Conservation (phyloP, 2,113 vertebrate species). For the Phoenicopterus ruber region DNA sequence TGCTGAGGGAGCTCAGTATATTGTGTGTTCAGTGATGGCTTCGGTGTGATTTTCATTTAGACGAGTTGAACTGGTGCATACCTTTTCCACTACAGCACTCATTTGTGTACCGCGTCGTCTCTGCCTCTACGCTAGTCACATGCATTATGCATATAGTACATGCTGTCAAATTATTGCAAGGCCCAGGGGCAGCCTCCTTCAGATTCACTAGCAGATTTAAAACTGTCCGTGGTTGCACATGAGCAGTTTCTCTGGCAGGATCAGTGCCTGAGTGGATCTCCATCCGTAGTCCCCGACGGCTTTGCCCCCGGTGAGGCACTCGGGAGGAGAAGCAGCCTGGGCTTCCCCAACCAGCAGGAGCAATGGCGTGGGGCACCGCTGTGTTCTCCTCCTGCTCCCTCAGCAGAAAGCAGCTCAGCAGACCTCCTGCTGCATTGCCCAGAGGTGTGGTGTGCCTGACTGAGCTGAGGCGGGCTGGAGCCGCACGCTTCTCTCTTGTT, state of each 20-base stretch:
- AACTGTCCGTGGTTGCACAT: not conserved
- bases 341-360: not conserved
- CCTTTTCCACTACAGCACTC: not conserved
- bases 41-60: not conserved
- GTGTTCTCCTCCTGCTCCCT: not conserved
- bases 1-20: not conserved
- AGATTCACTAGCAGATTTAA: not conserved
- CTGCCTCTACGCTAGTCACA: not conserved
- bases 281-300: fast-evolving
- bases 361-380: fast-evolving
- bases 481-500: no score
- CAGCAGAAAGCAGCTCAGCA: not conserved
- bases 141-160: constrained; percentile 22
- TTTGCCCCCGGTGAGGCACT: not conserved
- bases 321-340: not conserved
- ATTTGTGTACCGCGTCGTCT: not conserved
- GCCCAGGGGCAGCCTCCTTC: not conserved
- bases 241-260: not conserved
- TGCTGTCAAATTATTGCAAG: not conserved
- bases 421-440: not conserved
- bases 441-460: not conserved
- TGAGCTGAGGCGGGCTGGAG: not conserved
- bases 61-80: fast-evolving
- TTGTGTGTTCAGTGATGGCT: not conserved
- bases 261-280: not conserved